Evolutionary conservation across 1,140 invertebrate genomes (phyloP).

Genomic region (Diabrotica undecimpunctata): DNA sequence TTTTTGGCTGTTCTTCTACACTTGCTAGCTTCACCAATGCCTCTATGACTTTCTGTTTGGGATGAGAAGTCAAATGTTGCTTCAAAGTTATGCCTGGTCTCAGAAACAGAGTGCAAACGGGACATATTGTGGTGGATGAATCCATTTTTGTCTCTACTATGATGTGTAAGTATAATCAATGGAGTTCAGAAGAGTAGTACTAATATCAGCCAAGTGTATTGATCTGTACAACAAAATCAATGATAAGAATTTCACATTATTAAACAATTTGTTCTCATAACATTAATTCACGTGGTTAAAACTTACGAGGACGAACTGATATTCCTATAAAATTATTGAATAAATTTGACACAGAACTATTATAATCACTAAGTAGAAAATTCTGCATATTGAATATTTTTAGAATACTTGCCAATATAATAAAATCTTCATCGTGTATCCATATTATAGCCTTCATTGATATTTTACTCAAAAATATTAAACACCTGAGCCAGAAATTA

Average conservation of each 20-base stretch:
- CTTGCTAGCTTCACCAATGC: slow-evolving; percentile 60
- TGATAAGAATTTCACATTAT: slow-evolving; percentile 19
- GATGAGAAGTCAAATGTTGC: slow-evolving; percentile 76
- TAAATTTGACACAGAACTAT: neutral
- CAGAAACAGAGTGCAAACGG: slow-evolving; percentile 77
- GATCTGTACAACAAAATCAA: slow-evolving; percentile 42
- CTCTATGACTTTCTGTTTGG: slow-evolving; percentile 80
- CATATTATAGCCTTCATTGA: neutral
- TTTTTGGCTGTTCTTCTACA: slow-evolving; percentile 25
- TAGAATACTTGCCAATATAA: slow-evolving; percentile 8
- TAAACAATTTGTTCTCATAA: neutral
- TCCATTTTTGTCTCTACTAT: slow-evolving; percentile 33
- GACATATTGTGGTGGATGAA: slow-evolving; percentile 56
- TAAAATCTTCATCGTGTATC: neutral
- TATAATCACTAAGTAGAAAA: neutral
- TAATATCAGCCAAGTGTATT: slow-evolving; percentile 31
- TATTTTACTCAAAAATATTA: neutral
- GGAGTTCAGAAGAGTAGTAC: slow-evolving; percentile 26
- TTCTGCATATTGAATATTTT: slow-evolving; percentile 6
- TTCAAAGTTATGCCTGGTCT: slow-evolving; percentile 76
- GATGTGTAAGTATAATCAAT: neutral
- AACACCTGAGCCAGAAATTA: slow-evolving; percentile 7
- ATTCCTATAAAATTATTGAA: slow-evolving; percentile 5
- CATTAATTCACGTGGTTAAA: neutral
- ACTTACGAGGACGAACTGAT: neutral